phyloP scores from a whole-genome alignment of 2,797 vertebrate genomes.

The Gallinago stenura region DNA sequence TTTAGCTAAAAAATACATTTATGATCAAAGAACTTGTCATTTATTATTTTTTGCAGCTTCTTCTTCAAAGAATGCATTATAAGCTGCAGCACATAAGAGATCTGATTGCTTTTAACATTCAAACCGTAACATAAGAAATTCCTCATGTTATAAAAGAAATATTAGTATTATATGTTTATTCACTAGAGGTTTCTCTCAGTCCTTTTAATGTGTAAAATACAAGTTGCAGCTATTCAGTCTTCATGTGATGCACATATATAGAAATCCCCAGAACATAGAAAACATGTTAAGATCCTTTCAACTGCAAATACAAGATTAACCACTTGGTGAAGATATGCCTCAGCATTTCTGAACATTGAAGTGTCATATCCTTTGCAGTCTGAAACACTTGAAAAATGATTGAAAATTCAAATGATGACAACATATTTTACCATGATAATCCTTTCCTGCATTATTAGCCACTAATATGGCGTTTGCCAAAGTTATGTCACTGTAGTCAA shows the following conservation, averaged over 20 bases:
- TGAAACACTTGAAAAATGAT: neutral
- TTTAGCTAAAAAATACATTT: neutral
- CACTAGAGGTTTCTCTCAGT: neutral
- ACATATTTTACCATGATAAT: neutral
- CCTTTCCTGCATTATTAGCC: neutral
- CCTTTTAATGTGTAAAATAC: neutral
- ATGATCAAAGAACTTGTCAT: neutral
- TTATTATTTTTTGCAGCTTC: neutral
- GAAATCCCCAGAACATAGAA: neutral
- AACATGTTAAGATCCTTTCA: neutral
- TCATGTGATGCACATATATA: neutral
- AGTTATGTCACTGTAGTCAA: neutral
- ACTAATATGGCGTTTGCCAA: neutral
- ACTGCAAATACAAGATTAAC: neutral
- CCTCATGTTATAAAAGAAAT: neutral
- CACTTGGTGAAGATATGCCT: neutral
- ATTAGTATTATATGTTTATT: neutral
- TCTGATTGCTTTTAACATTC: neutral
- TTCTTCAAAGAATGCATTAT: neutral
- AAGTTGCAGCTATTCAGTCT: neutral
- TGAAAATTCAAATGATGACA: neutral
- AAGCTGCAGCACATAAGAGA: neutral
- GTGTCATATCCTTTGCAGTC: accelerated
- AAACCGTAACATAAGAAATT: neutral
- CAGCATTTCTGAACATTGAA: neutral